Percentiles rank a stretch among this genome's conserved stretches.
phyloP scores from a whole-genome alignment of 2,888 invertebrate genomes.

The Ectobius pallidus region DNA sequence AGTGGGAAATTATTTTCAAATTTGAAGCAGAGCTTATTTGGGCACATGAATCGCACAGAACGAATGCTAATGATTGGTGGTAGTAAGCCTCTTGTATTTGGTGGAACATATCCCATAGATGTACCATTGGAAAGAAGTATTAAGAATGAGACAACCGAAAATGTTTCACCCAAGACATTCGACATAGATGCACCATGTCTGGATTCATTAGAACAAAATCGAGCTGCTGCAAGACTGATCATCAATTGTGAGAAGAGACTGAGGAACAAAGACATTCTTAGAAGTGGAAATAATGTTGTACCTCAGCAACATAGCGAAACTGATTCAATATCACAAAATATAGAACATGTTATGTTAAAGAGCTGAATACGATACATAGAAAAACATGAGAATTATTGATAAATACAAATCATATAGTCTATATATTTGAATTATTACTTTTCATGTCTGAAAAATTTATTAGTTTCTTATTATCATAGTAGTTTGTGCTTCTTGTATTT shows the following conservation, averaged over 20 bases:
- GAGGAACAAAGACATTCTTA: not conserved
- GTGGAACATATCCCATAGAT: constrained; percentile 88
- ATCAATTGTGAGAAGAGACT: not conserved
- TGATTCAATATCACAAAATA: too few species aligned
- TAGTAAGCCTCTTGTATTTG: constrained; percentile 74
- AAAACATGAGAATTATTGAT: too few species aligned
- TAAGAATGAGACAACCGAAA: not conserved
- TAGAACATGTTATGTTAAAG: too few species aligned
- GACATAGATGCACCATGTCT: constrained; percentile 56
- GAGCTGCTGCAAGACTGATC: not conserved
- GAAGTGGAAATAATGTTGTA: not conserved
- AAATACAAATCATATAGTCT: too few species aligned
- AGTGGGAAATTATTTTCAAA: constrained; percentile 45
- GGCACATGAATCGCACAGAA: constrained; percentile 27
- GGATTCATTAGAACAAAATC: not conserved
- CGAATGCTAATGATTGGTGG: constrained; percentile 32
- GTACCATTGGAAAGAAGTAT: constrained; percentile 58
- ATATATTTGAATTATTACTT: too few species aligned
- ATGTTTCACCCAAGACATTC: constrained; percentile 44
- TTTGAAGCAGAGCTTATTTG: constrained; percentile 38
- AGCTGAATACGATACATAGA: too few species aligned
- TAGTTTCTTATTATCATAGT: too few species aligned
- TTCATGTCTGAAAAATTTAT: too few species aligned
- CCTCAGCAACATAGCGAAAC: not conserved
- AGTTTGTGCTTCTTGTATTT: too few species aligned